phyloP scores from a whole-genome alignment of 2,113 vertebrate species.

The Erythrolamprus reginae region DNA sequence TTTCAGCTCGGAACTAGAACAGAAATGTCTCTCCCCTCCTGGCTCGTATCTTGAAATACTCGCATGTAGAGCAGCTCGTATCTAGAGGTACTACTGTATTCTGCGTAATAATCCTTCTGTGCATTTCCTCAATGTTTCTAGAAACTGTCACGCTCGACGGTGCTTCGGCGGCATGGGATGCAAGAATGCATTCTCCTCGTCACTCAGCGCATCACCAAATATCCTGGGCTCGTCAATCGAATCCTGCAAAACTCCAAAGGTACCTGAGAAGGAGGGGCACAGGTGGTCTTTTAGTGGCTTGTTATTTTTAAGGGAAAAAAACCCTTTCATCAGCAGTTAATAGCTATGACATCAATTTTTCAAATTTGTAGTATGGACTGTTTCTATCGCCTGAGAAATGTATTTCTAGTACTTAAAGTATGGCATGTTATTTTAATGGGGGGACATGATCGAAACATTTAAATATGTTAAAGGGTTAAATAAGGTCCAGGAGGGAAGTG shows the following conservation, averaged over 20 bases:
- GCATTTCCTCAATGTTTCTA: constrained; percentile 29
- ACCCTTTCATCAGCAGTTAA: background rate
- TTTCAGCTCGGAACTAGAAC: too few species aligned
- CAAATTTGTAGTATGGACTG: background rate
- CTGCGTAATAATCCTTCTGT: background rate
- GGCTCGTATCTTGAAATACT: too few species aligned
- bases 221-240: constrained; percentile 85
- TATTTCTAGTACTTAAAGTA: background rate
- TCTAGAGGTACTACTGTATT: too few species aligned
- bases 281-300: background rate
- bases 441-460: too few species aligned
- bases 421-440: too few species aligned
- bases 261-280: constrained; percentile 23
- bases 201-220: constrained; percentile 92
- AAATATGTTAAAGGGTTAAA: too few species aligned
- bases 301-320: background rate
- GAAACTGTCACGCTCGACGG: constrained; percentile 76
- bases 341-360: background rate
- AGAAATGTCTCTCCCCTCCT: too few species aligned
- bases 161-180: constrained; percentile 85
- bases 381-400: background rate
- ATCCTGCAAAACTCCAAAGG: constrained; percentile 87
- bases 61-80: too few species aligned
- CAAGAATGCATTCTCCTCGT: constrained; percentile 92
- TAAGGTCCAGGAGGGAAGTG: too few species aligned